Evolutionary conservation across 2,888 invertebrate genomes (phyloP), one percentile per base, ranked within the genome.

Genomic region (Gisinianus flammeolus): DNA sequence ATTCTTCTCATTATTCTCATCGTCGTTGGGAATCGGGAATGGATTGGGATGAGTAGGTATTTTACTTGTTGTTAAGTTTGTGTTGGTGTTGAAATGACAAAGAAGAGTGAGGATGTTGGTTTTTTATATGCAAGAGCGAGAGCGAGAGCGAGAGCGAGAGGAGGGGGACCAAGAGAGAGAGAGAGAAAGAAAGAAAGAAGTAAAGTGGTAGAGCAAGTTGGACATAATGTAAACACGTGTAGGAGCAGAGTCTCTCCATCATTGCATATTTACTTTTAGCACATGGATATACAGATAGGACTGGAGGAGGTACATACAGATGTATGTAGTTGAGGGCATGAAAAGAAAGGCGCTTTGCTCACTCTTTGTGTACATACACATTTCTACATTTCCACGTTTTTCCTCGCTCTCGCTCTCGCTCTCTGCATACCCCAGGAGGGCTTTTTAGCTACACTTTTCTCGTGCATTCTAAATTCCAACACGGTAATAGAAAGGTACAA

Each of bases 401-500:
- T 44, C 44, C 19, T 44, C 44, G 4, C 26, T 62, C 62, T 62
- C 62, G 22, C 62, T 26, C 62, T 28, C 22, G 1, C 22, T 58
- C 58, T 58, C 58, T n/a, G 19, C 2, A n/a, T 58, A 62, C 62
- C 62, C 62, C 62, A 62, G 62, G 62, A 62, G 62, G 28, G 26
- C 26, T 44, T 19, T 44, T 44, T 12, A 35, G 12, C 35, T 12
- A 35, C 35, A 8, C 35, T 35, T 35, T 35, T 35, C 35, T 35
- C 44, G 12, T 44, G 44, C 12, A 44, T 44, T 44, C 2, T 44
- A 44, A 44, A 44, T 44, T 44, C 44, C 19, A 44, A 12, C 3
- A 19, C 44, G 44, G 44, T 44, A n/a, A n/a, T n/a, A 2, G 16
- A 44, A 6, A 44, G 3, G 44, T 44, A 62, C 28, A 62, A 62